Percentiles rank a stretch among this genome's conserved stretches.
Conservation (phyloP, 1,140 invertebrate species). For the Lasioglossum albipes region DNA sequence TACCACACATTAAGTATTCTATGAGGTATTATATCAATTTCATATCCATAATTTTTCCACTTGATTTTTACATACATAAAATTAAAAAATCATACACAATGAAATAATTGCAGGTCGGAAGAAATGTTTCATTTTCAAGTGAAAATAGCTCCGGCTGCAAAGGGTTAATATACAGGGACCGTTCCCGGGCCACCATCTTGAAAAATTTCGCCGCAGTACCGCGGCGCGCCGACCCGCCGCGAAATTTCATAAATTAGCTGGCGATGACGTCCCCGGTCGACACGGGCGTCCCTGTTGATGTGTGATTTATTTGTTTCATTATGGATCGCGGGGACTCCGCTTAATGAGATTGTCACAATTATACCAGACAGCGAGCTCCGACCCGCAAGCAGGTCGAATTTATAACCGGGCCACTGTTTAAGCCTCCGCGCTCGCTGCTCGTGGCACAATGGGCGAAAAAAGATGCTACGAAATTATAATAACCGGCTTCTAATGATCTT, state of each 20-base stretch:
- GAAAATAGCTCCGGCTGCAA: no score
- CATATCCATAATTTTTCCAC: no score
- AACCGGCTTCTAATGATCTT: not conserved
- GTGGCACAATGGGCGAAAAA: not conserved
- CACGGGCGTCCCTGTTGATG: not conserved
- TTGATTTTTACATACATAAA: no score
- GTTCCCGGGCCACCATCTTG: not conserved
- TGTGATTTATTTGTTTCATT: conserved; percentile 1
- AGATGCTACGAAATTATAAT: not conserved
- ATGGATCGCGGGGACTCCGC: not conserved
- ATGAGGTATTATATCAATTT: no score
- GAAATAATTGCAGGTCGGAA: no score
- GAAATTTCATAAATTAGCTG: not conserved
- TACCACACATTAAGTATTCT: no score
- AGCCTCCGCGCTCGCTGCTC: no score
- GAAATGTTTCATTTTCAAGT: no score
- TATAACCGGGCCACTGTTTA: not conserved
- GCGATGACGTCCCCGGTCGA: not conserved
- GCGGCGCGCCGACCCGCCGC: no score
- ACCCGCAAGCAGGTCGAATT: not conserved
- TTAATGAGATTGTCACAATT: conserved; percentile 4
- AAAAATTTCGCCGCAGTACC: not conserved
- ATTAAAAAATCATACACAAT: no score
- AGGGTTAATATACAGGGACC: not conserved
- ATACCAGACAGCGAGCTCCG: not conserved